phyloP scores from a whole-genome alignment of 2,113 vertebrate genomes.

The Halichoerus grypus region DNA sequence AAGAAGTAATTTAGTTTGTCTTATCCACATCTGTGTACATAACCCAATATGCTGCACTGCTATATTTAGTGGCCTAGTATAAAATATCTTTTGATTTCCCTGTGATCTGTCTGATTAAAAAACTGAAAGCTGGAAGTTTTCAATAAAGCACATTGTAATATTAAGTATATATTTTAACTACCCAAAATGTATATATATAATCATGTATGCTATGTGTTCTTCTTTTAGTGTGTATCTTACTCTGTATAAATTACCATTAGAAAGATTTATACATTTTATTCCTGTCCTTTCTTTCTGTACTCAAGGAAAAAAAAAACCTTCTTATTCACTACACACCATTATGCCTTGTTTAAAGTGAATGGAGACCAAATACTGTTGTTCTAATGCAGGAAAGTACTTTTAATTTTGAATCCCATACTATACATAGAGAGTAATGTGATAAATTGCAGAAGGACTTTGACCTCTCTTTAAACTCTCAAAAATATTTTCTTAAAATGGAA shows the following conservation, averaged over 20 bases:
- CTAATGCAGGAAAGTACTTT: background rate
- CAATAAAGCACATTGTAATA: background rate
- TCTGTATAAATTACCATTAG: background rate
- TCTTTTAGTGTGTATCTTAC: background rate
- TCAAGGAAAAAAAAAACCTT: background rate
- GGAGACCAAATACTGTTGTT: background rate
- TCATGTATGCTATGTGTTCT: background rate
- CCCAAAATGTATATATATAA: background rate
- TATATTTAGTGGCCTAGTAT: conserved; percentile 4
- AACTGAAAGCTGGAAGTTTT: background rate
- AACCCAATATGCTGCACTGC: background rate
- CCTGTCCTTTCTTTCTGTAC: background rate
- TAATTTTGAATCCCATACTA: background rate
- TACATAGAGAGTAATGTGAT: background rate
- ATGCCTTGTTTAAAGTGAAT: background rate
- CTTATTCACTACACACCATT: background rate
- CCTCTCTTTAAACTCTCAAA: background rate
- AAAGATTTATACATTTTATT: background rate
- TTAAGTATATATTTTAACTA: background rate
- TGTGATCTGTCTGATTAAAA: conserved; percentile 15
- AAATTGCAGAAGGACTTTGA: conserved; percentile 16
- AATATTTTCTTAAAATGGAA: background rate
- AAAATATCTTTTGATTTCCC: conserved; percentile 45
- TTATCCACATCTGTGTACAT: background rate
- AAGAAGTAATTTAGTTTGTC: conserved; percentile 61